A percentile compares a stretch with the other conserved stretches of the same genome.
Conservation (phyloP, 2,113 vertebrate species). For the Eleginops maclovinus region DNA sequence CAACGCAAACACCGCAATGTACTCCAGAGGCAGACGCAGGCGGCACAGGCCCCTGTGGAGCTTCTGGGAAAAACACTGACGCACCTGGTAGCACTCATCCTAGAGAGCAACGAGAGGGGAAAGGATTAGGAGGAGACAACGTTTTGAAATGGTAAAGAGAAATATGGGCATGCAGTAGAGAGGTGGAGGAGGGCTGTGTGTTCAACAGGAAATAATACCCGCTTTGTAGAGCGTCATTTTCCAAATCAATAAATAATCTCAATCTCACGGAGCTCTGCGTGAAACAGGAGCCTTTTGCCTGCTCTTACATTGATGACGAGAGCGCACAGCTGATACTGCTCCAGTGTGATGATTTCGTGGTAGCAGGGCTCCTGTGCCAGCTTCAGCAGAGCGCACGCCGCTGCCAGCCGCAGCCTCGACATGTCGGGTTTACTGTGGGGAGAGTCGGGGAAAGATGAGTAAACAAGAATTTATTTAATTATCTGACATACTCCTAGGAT, state of each 20-base stretch:
- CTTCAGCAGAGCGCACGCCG: constrained; percentile 94
- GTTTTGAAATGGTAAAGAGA: background rate
- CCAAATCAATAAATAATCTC: background rate
- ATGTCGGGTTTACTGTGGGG: constrained; percentile 95
- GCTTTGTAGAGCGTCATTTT: background rate
- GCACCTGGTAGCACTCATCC: constrained; percentile 99
- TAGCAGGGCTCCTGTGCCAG: constrained; percentile 98
- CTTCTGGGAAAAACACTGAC: constrained; percentile 97
- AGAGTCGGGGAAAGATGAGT: background rate
- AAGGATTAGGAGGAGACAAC: background rate
- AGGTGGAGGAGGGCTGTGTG: background rate
- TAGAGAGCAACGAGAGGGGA: constrained; percentile 55
- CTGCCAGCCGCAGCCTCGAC: constrained; percentile 95
- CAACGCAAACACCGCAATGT: constrained; percentile 96
- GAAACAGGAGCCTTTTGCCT: accelerated
- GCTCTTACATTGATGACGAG: constrained; percentile 94
- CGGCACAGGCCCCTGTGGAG: constrained; percentile 96
- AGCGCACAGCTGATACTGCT: constrained; percentile 97
- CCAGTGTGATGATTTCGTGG: constrained; percentile 98
- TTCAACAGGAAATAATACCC: background rate
- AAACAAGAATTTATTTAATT: constrained; percentile 16
- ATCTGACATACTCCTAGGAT: background rate
- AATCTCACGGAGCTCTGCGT: background rate
- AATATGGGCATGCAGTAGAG: background rate
- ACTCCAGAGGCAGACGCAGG: constrained; percentile 95